Evolutionary conservation across 2,113 vertebrate genomes (phyloP), one percentile per base, ranked within the genome.

Genomic region (Apeltes quadracus): DNA sequence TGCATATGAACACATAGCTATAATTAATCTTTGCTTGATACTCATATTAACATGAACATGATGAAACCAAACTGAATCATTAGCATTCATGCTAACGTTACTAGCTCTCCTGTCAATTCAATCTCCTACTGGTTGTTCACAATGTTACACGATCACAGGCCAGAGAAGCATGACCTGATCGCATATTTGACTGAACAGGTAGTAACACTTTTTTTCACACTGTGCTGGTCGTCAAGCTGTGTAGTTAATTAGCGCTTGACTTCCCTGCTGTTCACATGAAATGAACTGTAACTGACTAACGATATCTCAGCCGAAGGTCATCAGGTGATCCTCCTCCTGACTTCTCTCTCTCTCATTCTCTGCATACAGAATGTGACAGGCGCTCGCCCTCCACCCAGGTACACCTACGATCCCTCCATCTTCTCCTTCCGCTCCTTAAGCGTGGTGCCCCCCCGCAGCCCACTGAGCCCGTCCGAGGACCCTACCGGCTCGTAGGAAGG

Each of bases 351-450:
- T 15, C 38, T 75, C 54, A 74, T 1, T 83, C 39, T 75, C 1
- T 82, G 18, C 88, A 69, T 50, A 54, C 94, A 97, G 96, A 95
- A 89, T 81, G 87, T 94, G 89, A 92, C 61, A 0, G 85, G 94
- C 69, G 91, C 89, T 69, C 88, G 94, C 56, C 94, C 95, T 0
- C 83, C 93, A 0, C 90, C 95, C 76, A 93, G 95, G 83, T 95
- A 95, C 34, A 79, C 95, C 75, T 96, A 95, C 4, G 95, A 97
- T 76, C 95, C 96, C 41, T 95, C 96, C 61, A 94, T 94, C 83
- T 97, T 96, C 71, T 94, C 96, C 83, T 97, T 97, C 91, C 95
- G 94, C 41, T 95, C 96, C 50, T 84, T 97, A 84, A 96, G 95
- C 93, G 93, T 94, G 25, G 94, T 94, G 77, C 95, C 94, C 57